Base-by-base conservation (phyloP, 2,113 vertebrate genomes). In the Edolisoma coerulescens region DNA sequence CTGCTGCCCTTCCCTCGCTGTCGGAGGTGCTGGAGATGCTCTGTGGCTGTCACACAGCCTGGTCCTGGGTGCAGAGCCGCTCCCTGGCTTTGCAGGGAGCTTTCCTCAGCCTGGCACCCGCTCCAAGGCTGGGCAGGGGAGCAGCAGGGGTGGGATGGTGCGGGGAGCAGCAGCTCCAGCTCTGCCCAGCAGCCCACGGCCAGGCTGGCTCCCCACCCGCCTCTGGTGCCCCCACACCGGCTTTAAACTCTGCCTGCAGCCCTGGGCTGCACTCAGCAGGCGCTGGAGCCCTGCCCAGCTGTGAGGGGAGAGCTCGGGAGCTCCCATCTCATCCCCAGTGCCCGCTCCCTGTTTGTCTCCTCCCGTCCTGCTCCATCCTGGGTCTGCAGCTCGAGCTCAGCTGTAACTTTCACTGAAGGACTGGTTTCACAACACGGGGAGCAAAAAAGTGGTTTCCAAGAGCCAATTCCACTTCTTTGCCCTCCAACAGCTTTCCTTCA, bases 371-470 rank as follows among this genome's bases (percentile, higher is more conserved):
- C 23, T 50, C 73, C 63, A 44, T 9, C 21, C 35, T 1, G 32
- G 8, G 17, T 44, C 44, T 2, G 1, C 3, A 52, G 71, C 49
- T 41, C 1, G 0, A 33, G 49, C 41, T 37, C 0, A 17, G 60
- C 33, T 64, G 17, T 2, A 7, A 9, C 26, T 74, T 35, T 3
- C 52, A 44, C 35, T 3, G 41, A 20, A 28, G 16, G 52, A 9
- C 16, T 22, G 32, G 1, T 52, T 47, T 76, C 26, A 41, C 75
- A 74, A 1, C 22, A 3, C 0, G 1, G 30, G 11, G 13, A 69
- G 39, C 35, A 49, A 19, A 65, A 59, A 54, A 4, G 18, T 12
- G 30, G 2, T 26, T 77, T n/a, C 54, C 32, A 21, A 35, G 57
- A 84, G 47, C 18, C 5, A 41, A 3, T 81, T 69, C 17, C 26